Evolutionary conservation across 2,888 invertebrate species (phyloP).

Genomic region (Drosophila lutescens): DNA sequence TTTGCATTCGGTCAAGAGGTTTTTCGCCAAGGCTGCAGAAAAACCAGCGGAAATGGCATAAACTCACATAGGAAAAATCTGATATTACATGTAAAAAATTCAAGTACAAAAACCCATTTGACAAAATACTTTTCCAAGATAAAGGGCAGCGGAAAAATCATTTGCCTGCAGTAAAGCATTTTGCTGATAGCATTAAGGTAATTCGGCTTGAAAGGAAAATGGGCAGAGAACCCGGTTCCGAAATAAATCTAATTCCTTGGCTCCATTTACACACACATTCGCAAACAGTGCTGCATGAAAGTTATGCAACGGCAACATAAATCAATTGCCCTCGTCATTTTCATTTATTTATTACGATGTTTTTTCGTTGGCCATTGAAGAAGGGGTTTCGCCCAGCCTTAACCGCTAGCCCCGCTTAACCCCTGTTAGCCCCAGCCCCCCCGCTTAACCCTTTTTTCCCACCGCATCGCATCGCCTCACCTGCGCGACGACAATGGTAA

Average conservation of each 20-base stretch:
- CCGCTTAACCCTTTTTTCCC: slow-evolving; percentile 24
- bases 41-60: slow-evolving; percentile 1
- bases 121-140: neutral
- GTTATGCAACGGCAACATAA: slow-evolving; percentile 55
- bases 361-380: slow-evolving; percentile 36
- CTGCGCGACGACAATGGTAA: slow-evolving; percentile 62
- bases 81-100: no score
- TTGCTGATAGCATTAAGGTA: slow-evolving; percentile 27
- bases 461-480: slow-evolving; percentile 8
- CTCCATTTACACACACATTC: slow-evolving; percentile 19
- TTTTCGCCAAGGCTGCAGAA: slow-evolving; percentile 14
- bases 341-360: slow-evolving; percentile 68
- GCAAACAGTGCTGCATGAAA: slow-evolving; percentile 38
- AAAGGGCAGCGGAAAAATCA: neutral
- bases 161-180: slow-evolving; percentile 18
- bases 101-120: neutral
- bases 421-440: slow-evolving; percentile 1
- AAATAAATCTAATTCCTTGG: slow-evolving; percentile 36
- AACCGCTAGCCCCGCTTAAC: slow-evolving; percentile 8
- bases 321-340: slow-evolving; percentile 69
- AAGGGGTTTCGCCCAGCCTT: slow-evolving; percentile 2
- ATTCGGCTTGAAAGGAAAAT: slow-evolving; percentile 18
- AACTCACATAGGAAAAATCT: neutral
- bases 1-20: slow-evolving; percentile 28
- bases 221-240: neutral